Evolutionary conservation across 2,888 invertebrate species (phyloP).

Genomic region (Lycophotia porphyrea): DNA sequence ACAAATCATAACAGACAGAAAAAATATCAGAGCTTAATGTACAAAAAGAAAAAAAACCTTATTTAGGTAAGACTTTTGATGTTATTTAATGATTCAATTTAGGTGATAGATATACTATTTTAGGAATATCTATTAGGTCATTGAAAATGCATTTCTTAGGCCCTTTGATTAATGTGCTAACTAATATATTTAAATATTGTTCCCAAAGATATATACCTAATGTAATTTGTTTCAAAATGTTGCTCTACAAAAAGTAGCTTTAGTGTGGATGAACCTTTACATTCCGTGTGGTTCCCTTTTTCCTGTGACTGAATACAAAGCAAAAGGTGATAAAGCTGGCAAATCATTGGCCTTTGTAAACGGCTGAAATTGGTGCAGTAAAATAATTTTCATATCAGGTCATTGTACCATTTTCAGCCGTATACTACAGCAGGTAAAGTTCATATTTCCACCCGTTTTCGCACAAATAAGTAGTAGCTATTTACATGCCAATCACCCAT

Average conservation of each 20-base stretch:
- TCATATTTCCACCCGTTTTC: not conserved
- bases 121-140: too few species aligned
- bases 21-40: too few species aligned
- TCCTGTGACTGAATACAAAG: conserved; percentile 20
- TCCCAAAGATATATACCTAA: too few species aligned
- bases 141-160: too few species aligned
- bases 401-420: conserved; percentile 2
- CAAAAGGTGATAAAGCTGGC: not conserved
- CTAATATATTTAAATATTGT: too few species aligned
- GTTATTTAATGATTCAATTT: too few species aligned
- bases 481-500: not conserved
- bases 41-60: too few species aligned
- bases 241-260: conserved; percentile 4
- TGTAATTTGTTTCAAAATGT: not conserved
- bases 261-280: not conserved
- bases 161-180: too few species aligned
- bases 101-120: too few species aligned
- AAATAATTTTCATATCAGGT: not conserved
- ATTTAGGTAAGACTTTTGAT: too few species aligned
- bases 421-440: not conserved
- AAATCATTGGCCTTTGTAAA: not conserved
- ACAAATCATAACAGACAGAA: too few species aligned
- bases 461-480: not conserved
- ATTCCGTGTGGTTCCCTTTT: not conserved
- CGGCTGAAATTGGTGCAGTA: not conserved